Evolutionary conservation across 92 coral and sea anemone species (phyloP).

Genomic region (Parazoanthus atlanticus): DNA sequence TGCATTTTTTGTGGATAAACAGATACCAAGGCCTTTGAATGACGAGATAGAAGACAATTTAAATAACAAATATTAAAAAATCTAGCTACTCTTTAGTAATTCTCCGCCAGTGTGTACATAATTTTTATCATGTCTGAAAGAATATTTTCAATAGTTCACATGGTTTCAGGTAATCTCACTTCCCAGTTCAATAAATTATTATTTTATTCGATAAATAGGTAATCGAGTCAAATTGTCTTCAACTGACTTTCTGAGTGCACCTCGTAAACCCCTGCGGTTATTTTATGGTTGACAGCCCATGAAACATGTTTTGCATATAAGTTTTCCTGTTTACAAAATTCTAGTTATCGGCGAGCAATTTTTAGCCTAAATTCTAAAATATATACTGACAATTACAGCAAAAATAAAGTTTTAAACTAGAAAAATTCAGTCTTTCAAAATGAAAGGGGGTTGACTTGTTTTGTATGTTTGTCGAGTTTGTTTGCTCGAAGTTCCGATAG

Average conservation of each 20-base stretch:
- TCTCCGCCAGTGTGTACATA: not conserved
- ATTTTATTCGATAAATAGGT: not conserved
- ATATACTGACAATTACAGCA: not conserved
- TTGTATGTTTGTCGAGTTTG: constrained; percentile 79
- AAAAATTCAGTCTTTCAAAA: constrained; percentile 48
- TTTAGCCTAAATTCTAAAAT: not conserved
- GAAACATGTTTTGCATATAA: not conserved
- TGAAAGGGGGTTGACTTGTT: constrained; percentile 81
- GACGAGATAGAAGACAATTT: not conserved
- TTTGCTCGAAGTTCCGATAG: constrained; percentile 89
- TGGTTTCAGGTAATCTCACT: not conserved
- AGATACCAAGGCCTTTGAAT: not conserved
- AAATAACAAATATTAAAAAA: not conserved
- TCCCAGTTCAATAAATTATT: not conserved
- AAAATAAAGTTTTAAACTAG: constrained; percentile 4
- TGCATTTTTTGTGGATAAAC: not conserved
- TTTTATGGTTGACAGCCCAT: not conserved
- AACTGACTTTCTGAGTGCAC: not conserved
- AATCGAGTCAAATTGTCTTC: not conserved
- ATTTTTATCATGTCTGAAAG: not conserved
- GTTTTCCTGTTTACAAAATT: constrained; percentile 16
- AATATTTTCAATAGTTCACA: not conserved
- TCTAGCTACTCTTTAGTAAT: not conserved
- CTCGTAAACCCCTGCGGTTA: not conserved
- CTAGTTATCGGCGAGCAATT: not conserved